These are phyloP conservation scores for Poeciliopsis turrubarensis DNA, from an alignment of 2,113 vertebrate species.

Conservation along the genomic window DNA sequence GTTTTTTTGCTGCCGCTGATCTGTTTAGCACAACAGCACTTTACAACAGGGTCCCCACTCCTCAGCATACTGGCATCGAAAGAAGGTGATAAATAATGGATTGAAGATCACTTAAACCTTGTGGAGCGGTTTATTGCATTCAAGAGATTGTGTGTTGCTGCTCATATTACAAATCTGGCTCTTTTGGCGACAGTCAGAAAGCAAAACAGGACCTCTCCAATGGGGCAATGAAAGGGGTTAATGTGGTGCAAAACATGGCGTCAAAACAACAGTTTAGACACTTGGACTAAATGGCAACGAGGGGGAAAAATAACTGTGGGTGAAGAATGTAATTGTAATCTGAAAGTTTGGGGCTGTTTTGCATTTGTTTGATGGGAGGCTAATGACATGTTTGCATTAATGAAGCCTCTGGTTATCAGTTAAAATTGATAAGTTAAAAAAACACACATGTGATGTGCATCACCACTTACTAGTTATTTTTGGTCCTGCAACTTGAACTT, in stretches of 20 bases:
- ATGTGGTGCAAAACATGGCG: slow-evolving; percentile 47
- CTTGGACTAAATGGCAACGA: slow-evolving; percentile 10
- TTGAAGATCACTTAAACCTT: slow-evolving; percentile 82
- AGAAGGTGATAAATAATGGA: slow-evolving; percentile 82
- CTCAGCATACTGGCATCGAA: slow-evolving; percentile 76
- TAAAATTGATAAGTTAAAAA: too few species aligned
- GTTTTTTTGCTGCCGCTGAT: slow-evolving; percentile 61
- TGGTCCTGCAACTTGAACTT: too few species aligned
- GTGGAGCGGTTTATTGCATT: slow-evolving; percentile 67
- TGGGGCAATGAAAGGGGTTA: slow-evolving; percentile 56
- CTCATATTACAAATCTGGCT: slow-evolving; percentile 57
- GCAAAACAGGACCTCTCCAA: slow-evolving; percentile 63
- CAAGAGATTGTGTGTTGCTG: slow-evolving; percentile 58
- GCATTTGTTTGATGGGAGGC: background rate
- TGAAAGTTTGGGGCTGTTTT: background rate
- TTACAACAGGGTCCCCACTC: slow-evolving; percentile 58
- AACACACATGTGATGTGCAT: too few species aligned
- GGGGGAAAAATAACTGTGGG: background rate
- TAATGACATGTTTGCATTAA: slow-evolving; percentile 2
- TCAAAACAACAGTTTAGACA: slow-evolving; percentile 63
- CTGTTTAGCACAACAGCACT: slow-evolving; percentile 76
- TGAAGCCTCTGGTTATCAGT: background rate
- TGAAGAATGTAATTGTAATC: background rate
- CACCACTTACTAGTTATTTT: too few species aligned
- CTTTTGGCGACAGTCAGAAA: slow-evolving; percentile 55